These are phyloP conservation scores for Cheilinus undulatus DNA, from an alignment of 2,113 vertebrate genomes.

Conservation along the genomic window DNA sequence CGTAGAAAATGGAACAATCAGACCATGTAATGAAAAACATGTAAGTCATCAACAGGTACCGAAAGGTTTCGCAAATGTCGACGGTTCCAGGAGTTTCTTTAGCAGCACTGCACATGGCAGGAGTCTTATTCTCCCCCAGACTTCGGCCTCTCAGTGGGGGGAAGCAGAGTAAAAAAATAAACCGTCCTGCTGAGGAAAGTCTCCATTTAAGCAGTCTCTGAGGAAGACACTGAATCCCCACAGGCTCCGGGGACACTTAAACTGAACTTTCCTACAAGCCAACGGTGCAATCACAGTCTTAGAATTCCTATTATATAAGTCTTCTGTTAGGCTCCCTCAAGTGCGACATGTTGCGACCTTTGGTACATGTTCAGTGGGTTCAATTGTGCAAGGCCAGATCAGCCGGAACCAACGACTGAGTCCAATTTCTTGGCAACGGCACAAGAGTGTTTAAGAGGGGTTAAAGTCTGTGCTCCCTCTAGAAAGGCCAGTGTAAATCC, in stretches of 20 bases:
- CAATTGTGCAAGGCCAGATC: conserved; percentile 19
- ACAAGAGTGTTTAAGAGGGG: conserved; percentile 3
- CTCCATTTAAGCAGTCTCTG: conserved; percentile 29
- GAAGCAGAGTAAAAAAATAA: background rate
- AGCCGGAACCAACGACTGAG: background rate
- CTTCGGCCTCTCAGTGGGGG: background rate
- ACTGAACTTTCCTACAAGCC: conserved; percentile 23
- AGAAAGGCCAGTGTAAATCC: conserved; percentile 91
- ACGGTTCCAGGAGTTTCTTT: conserved; percentile 30
- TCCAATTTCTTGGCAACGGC: conserved; percentile 9
- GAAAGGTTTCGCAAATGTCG: conserved; percentile 21
- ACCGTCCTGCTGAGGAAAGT: conserved; percentile 20
- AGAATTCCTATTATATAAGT: conserved; percentile 3
- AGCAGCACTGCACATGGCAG: conserved; percentile 56
- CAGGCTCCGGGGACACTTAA: conserved; percentile 10
- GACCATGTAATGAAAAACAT: conserved; percentile 11
- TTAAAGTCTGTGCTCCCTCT: background rate
- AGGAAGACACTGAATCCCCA: conserved; percentile 47
- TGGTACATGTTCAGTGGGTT: conserved; percentile 30
- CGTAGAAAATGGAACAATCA: conserved; percentile 17
- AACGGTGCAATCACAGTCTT: conserved; percentile 7
- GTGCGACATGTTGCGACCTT: conserved; percentile 24
- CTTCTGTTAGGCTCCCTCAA: conserved; percentile 1
- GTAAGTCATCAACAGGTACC: conserved; percentile 24
- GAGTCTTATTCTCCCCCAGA: conserved; percentile 19